Conservation (phyloP, 2,113 vertebrate species). For the Tachycineta bicolor region DNA sequence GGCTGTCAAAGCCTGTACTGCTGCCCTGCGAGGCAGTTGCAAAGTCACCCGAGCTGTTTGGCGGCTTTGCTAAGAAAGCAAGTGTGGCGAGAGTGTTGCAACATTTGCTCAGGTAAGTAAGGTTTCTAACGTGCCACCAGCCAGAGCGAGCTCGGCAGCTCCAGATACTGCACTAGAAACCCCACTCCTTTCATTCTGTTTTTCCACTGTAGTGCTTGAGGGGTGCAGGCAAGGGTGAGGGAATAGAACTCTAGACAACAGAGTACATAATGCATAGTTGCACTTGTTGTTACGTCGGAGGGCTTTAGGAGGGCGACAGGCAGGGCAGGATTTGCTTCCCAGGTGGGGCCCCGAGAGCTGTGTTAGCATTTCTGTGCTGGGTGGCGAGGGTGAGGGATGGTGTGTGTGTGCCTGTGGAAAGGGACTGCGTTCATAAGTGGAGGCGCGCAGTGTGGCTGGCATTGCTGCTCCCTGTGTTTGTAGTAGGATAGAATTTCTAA, state of each 20-base stretch:
- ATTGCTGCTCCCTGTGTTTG: not conserved
- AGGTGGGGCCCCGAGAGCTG: not conserved
- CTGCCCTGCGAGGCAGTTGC: not conserved
- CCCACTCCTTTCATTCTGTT: not conserved
- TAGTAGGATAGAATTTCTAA: conserved; percentile 18
- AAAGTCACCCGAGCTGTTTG: not conserved
- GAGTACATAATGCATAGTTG: accelerated
- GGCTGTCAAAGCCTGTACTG: not conserved
- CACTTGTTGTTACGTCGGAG: not conserved
- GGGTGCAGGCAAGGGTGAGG: not conserved
- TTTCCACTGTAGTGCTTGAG: not conserved
- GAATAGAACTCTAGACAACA: not conserved
- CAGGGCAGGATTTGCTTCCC: not conserved
- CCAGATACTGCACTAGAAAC: accelerated
- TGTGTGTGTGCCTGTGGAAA: not conserved
- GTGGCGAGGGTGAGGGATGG: accelerated
- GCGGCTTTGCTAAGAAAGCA: not conserved
- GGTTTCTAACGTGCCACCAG: not conserved
- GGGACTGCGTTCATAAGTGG: not conserved
- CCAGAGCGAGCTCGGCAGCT: not conserved
- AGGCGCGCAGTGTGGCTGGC: not conserved
- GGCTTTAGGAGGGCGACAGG: accelerated
- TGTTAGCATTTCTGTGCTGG: not conserved
- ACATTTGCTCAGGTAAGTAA: not conserved
- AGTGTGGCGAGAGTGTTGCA: not conserved